Base-by-base conservation (phyloP, 2,797 vertebrate genomes). In the Dermochelys coriacea region DNA sequence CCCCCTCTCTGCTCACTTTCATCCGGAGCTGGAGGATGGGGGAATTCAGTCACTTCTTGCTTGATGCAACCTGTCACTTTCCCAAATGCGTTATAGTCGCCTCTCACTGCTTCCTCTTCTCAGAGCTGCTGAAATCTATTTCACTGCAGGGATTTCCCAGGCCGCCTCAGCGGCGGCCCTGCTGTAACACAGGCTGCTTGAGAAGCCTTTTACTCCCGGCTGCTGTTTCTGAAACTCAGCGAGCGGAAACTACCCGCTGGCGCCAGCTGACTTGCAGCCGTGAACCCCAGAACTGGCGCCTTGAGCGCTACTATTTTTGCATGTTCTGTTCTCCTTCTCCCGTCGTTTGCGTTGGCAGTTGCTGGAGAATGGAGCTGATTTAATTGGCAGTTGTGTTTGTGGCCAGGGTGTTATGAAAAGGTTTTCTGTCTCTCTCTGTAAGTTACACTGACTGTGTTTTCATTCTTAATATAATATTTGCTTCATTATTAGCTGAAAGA, bases 331-430 rank as follows among this genome's bases (percentile, higher is more conserved):
- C 95, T 96, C 74, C 91, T 82, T 78, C 85, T 87, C 97, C 96
- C 96, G 91, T 94, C 93, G 91, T 98, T 98, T 98, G 94, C 98
- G 97, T 98, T 98, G 98, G 98, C 98, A 98, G 84, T 1, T 5
- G 93, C 77, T 1, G 0, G 84, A 41, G 41, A 93, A 81, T 1
- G 37, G 85, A 96, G 94, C 91, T 1, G 0, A 12, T 95, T 96
- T 97, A 96, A 97, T 96, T 97, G 97, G 94, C 95, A 96, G 94
- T 96, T 94, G 94, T 97, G 93, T 95, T 97, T 96, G 95, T 86
- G 96, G 97, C 97, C 97, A 90, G 97, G 85, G 77, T 93, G 91
- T 91, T 97, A 98, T 98, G 97, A 98, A 98, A 98, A 98, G 98
- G 87, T 92, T 96, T 97, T 98, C 98, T 98, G 98, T 98, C 97